Conservation (phyloP, 1,140 invertebrate genomes). For the Gryllus bimaculatus region DNA sequence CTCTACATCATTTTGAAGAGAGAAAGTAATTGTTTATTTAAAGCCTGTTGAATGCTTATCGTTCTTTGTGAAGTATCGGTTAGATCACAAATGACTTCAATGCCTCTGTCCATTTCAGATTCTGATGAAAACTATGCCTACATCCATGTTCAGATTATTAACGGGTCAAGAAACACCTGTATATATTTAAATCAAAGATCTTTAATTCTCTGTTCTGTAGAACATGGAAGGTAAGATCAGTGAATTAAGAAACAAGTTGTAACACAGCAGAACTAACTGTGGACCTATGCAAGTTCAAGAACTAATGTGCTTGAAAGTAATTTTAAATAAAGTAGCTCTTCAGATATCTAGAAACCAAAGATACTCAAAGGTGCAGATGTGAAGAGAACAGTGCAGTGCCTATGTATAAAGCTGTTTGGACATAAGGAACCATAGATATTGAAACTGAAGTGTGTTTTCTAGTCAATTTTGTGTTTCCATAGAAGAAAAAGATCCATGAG, state of each 20-base stretch:
- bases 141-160: slow-evolving; percentile 96
- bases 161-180: slow-evolving; percentile 98
- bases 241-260: not conserved
- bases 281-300: not conserved
- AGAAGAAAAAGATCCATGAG: not conserved
- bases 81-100: too few species aligned
- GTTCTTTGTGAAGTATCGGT: too few species aligned
- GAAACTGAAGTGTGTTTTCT: not conserved
- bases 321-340: not conserved
- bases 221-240: not conserved
- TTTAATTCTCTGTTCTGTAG: not conserved
- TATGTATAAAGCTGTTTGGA: slow-evolving; percentile 1
- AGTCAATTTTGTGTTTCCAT: not conserved
- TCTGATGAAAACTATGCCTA: slow-evolving; percentile 99
- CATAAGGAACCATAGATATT: not conserved
- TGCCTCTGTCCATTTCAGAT: slow-evolving; percentile 59
- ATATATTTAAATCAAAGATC: slow-evolving; percentile 68
- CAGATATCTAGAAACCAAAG: not conserved
- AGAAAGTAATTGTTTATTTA: too few species aligned
- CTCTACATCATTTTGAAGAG: too few species aligned
- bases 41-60: too few species aligned
- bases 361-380: not conserved
- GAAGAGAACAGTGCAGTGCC: slow-evolving; percentile 2
- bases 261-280: too few species aligned
- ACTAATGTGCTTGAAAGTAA: not conserved